phyloP scores from a whole-genome alignment of 1,140 invertebrate genomes.

The Cyrtorhinus lividipennis region DNA sequence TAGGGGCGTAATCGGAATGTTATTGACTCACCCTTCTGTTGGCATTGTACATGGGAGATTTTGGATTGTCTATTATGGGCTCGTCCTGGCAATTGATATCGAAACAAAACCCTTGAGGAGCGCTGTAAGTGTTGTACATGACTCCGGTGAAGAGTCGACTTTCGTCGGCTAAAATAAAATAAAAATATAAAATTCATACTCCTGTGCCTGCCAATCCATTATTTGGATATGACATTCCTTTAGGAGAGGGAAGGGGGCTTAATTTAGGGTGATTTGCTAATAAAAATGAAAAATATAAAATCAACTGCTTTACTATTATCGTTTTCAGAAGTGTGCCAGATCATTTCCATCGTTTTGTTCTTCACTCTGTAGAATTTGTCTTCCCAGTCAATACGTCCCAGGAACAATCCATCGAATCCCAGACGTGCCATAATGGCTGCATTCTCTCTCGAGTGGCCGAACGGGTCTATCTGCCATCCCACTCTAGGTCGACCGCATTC shows the following conservation, averaged over 20 bases:
- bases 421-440: slow-evolving; percentile 52
- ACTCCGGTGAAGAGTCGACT: slow-evolving; percentile 53
- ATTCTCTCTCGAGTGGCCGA: slow-evolving; percentile 55
- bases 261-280: too few species aligned
- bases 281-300: too few species aligned
- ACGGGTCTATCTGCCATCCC: slow-evolving; percentile 63
- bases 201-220: too few species aligned
- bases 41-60: slow-evolving; percentile 59
- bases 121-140: slow-evolving; percentile 61
- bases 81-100: slow-evolving; percentile 69
- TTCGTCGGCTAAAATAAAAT: slow-evolving; percentile 8
- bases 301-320: slow-evolving; percentile 10
- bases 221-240: too few species aligned
- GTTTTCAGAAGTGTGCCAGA: slow-evolving; percentile 41
- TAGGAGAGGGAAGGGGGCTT: too few species aligned
- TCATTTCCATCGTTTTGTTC: slow-evolving; percentile 54
- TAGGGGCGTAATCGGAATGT: too few species aligned
- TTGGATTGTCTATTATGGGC: slow-evolving; percentile 57
- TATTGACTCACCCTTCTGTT: slow-evolving; percentile 42
- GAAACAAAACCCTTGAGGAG: slow-evolving; percentile 80
- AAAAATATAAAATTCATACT: too few species aligned
- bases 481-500: slow-evolving; percentile 46
- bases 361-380: slow-evolving; percentile 47
- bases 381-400: slow-evolving; percentile 60
- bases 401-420: slow-evolving; percentile 56